Conservation (phyloP, 2,113 vertebrate genomes). For the Brienomyrus brachyistius region DNA sequence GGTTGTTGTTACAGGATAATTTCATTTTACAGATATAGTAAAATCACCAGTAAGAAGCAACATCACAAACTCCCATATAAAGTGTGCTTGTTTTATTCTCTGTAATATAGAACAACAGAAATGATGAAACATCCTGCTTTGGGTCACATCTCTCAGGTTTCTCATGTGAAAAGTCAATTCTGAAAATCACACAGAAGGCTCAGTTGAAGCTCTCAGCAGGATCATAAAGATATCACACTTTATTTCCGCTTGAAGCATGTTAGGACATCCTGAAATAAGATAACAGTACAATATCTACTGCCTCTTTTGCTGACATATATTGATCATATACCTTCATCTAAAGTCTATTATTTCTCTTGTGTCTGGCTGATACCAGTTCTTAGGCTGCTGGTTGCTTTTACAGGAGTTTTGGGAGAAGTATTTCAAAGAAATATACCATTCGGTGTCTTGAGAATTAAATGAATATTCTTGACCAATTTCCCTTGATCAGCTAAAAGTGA, state of each 20-base stretch:
- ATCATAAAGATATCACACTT: not conserved
- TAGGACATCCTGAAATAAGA: not conserved
- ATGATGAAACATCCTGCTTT: not conserved
- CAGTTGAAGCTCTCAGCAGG: not conserved
- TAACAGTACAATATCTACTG: not conserved
- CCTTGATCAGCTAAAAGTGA: not conserved
- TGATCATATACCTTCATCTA: not conserved
- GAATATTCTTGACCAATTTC: not conserved
- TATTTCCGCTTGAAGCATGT: not conserved
- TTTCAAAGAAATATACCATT: not conserved
- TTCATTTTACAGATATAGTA: not conserved
- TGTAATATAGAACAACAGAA: not conserved
- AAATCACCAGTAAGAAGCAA: not conserved
- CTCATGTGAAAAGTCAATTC: not conserved
- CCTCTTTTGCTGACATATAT: not conserved
- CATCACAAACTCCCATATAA: not conserved
- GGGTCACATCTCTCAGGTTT: not conserved
- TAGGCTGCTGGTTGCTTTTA: not conserved
- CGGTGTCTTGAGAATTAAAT: not conserved
- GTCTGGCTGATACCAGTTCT: not conserved
- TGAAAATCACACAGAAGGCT: not conserved
- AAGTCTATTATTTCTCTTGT: not conserved
- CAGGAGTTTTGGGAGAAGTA: not conserved
- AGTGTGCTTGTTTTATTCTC: not conserved
- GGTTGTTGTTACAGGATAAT: not conserved